These are phyloP conservation scores for Antedon mediterranea DNA, from an alignment of 53 echinoderm and acorn worm genomes.

Conservation along the genomic window DNA sequence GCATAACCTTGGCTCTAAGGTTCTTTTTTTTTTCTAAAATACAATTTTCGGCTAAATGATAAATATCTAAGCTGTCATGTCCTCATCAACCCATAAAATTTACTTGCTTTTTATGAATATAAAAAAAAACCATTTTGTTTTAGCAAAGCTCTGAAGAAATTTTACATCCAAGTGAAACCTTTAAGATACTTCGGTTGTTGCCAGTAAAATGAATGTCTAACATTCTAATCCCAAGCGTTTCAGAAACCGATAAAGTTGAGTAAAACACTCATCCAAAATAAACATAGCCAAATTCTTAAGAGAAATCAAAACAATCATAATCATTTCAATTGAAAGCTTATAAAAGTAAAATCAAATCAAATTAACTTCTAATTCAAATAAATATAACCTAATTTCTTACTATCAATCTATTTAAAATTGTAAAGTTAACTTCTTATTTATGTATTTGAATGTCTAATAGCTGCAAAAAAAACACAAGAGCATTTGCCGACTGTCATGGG, in stretches of 20 bases:
- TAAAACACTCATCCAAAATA: background rate
- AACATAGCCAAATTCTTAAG: background rate
- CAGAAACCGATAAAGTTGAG: background rate
- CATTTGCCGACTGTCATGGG: too few relatives aligned
- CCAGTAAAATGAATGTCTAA: background rate
- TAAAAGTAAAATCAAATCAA: background rate
- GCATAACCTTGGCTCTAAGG: background rate
- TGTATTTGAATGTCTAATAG: background rate
- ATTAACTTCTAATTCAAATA: background rate
- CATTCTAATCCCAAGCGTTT: background rate
- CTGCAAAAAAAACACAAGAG: too few relatives aligned
- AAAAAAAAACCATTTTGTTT: too few relatives aligned
- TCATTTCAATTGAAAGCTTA: background rate
- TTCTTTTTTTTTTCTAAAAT: too few relatives aligned
- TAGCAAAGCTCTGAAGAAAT: too few relatives aligned
- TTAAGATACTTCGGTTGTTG: background rate
- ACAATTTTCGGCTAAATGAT: too few relatives aligned
- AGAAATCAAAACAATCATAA: background rate
- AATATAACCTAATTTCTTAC: background rate
- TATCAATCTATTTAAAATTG: background rate
- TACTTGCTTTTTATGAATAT: too few relatives aligned
- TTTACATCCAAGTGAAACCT: background rate
- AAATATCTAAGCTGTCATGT: too few relatives aligned
- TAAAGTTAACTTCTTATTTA: background rate
- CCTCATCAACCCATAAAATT: too few relatives aligned